Evolutionary conservation across 2,888 invertebrate genomes (phyloP), one percentile per base, ranked within the genome.

Genomic region (Spodoptera exigua): DNA sequence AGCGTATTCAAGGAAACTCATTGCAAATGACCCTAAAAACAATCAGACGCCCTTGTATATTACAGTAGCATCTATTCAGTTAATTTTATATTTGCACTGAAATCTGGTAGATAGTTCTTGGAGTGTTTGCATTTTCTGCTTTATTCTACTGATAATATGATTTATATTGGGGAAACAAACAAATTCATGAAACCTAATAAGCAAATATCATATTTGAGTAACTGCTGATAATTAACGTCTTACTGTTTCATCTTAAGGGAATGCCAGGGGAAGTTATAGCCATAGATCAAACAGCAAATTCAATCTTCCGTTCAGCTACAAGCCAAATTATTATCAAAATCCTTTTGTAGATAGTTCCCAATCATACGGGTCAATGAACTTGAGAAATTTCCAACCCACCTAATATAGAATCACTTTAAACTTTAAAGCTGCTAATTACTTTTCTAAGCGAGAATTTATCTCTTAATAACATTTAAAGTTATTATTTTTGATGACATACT

Each of bases 311-410:
- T 9, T n/a, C 11, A 36, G 34, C n/a, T 39, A 10, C n/a, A 16
- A 17, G 2, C 17, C 13, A 32, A 21, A 52, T 54, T 27, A 41
- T 37, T 41, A 54, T 44, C 18, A 14, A 16, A 44, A 48, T 14
- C 32, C 12, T 21, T 32, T 32, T 4, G 17, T 13, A 51, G 18
- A 51, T 53, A 49, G 39, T 49, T 43, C 7, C 17, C 27, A 57
- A 43, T 52, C n/a, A 41, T 16, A 37, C 55, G 49, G 65, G 57
- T 58, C 61, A 70, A 54, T 70, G 54, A 65, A 47, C 52, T 45
- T 16, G 13, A 45, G 12, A 27, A 46, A 43, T 63, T 52, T 65
- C 61, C 66, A 21, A 21, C 43, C 55, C 17, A 32, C 37, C 18
- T 36, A 58, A 70, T 55, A 52, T 53, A 39, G 41, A 13, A 17